Conservation (phyloP, 1,140 invertebrate species). For the Bactericera cockerelli region DNA sequence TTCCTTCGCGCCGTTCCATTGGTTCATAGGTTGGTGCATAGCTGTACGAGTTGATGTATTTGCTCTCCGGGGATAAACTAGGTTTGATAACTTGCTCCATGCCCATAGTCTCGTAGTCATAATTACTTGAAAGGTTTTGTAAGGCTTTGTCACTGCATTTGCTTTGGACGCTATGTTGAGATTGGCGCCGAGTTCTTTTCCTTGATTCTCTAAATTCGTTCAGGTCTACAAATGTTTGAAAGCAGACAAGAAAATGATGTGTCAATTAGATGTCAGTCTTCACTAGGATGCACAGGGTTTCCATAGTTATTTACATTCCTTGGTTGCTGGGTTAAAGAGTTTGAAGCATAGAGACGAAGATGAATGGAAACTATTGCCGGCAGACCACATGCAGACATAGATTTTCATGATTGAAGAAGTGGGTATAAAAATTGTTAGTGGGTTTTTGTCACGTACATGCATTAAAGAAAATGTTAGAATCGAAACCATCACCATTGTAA, state of each 20-base stretch:
- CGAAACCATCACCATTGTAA: too few species aligned
- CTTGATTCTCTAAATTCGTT: slow-evolving; percentile 15
- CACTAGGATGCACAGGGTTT: too few species aligned
- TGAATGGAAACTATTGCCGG: not conserved
- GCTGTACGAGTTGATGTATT: not conserved
- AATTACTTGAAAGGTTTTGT: not conserved
- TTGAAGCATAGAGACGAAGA: too few species aligned
- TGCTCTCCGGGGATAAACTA: not conserved
- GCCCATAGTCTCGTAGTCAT: slow-evolving; percentile 2
- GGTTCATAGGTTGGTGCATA: slow-evolving; percentile 4
- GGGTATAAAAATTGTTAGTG: too few species aligned
- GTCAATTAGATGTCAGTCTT: too few species aligned
- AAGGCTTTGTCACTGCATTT: slow-evolving; percentile 7
- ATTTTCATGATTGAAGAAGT: not conserved
- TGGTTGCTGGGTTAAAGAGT: too few species aligned
- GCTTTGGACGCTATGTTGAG: slow-evolving; percentile 13
- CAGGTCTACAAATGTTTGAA: not conserved
- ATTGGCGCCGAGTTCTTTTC: slow-evolving; percentile 14
- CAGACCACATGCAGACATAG: slow-evolving; percentile 7
- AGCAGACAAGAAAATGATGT: slow-evolving; percentile 3
- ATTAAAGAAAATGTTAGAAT: too few species aligned
- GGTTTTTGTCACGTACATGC: too few species aligned
- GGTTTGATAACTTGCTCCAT: not conserved
- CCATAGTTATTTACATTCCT: too few species aligned
- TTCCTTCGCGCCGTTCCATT: not conserved